Evolutionary conservation across 1,140 invertebrate genomes (phyloP).

Genomic region (Procambarus clarkii): DNA sequence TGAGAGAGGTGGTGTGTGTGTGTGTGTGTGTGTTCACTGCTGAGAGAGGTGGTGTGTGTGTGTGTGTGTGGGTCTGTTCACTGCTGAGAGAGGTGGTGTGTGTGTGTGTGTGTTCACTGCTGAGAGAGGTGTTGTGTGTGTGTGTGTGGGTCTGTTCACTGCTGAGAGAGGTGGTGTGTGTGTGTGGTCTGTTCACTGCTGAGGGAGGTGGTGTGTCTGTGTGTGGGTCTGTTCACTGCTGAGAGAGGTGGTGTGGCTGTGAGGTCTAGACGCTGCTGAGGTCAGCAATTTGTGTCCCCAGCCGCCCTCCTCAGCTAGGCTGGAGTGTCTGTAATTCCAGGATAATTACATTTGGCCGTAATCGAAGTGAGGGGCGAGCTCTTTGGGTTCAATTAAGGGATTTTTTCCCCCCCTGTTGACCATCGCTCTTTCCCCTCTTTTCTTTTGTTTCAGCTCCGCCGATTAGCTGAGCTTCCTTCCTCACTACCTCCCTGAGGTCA

Average conservation of each 20-base stretch:
- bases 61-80: no score
- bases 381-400: background rate
- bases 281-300: background rate
- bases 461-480: background rate
- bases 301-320: slow-evolving; percentile 7
- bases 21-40: no score
- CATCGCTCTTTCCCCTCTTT: slow-evolving; percentile 12
- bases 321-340: slow-evolving; percentile 11
- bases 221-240: background rate
- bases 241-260: background rate
- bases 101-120: no score
- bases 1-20: no score
- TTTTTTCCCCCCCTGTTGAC: background rate
- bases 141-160: no score
- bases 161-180: no score
- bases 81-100: no score
- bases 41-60: no score
- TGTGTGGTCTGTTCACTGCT: no score
- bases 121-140: no score
- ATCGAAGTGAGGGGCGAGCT: slow-evolving; percentile 2
- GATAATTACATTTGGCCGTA: slow-evolving; percentile 8
- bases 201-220: no score
- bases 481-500: background rate
- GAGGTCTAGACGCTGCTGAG: background rate
- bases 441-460: background rate